Percentiles rank a stretch among this genome's conserved stretches.
These are phyloP conservation scores for Fratercula arctica DNA, from an alignment of 2,797 vertebrate species.

Conservation along the genomic window DNA sequence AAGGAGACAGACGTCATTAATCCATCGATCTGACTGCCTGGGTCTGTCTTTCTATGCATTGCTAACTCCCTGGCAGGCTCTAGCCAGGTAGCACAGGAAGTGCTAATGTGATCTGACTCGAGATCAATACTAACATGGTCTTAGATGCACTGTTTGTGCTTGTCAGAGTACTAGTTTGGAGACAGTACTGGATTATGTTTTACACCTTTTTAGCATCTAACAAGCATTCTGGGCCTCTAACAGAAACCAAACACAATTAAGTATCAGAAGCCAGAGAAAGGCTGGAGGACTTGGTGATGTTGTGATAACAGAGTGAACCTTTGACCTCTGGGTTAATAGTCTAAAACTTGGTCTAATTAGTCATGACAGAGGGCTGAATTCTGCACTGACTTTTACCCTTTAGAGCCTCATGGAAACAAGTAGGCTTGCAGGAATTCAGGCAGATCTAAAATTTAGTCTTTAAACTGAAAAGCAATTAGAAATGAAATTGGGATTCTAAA, in stretches of 20 bases:
- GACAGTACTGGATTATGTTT: slow-evolving; percentile 65
- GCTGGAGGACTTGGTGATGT: not conserved
- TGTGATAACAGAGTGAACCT: not conserved
- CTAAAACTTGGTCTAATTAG: slow-evolving; percentile 42
- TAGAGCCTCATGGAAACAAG: not conserved
- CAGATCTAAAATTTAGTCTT: not conserved
- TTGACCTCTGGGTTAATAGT: slow-evolving; percentile 17
- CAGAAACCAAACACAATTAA: slow-evolving; percentile 61
- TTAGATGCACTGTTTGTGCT: slow-evolving; percentile 67
- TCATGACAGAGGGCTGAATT: slow-evolving; percentile 2
- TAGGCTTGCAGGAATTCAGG: not conserved
- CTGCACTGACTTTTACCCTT: not conserved
- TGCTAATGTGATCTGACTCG: slow-evolving; percentile 68
- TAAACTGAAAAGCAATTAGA: not conserved
- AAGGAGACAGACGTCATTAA: slow-evolving; percentile 65
- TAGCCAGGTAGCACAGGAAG: slow-evolving; percentile 25
- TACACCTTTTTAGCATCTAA: slow-evolving; percentile 67
- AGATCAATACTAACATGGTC: slow-evolving; percentile 73
- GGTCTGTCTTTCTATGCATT: slow-evolving; percentile 56
- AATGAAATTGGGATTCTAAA: not conserved
- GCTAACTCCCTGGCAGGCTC: slow-evolving; percentile 62
- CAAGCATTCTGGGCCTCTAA: slow-evolving; percentile 47
- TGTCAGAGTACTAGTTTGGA: slow-evolving; percentile 63
- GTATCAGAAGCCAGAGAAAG: slow-evolving; percentile 11
- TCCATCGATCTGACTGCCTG: slow-evolving; percentile 57